Percentiles rank a stretch among this genome's conserved stretches.
Evolutionary conservation across 1,140 invertebrate genomes (phyloP).

Genomic region (Tigriopus japonicus): DNA sequence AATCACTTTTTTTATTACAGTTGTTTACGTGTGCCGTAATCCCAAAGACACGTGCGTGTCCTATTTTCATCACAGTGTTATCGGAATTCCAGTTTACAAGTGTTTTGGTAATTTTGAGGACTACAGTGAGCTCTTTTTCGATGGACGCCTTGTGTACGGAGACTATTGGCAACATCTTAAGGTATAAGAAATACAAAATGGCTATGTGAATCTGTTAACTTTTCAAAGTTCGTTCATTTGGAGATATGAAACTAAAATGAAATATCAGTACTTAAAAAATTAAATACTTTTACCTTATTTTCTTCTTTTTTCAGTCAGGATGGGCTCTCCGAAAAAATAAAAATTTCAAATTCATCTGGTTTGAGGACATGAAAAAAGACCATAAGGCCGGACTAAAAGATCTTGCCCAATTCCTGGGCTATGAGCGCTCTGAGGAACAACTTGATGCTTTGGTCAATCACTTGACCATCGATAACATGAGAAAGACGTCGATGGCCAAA

Average conservation of each 20-base stretch:
- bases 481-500: neutral
- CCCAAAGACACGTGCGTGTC: slow-evolving; percentile 85
- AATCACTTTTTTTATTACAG: no score
- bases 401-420: neutral
- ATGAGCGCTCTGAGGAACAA: neutral
- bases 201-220: no score
- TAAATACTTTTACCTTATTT: neutral
- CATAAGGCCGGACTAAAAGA: neutral
- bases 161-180: no score
- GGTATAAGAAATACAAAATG: no score
- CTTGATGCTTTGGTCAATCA: neutral
- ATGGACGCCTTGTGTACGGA: no score
- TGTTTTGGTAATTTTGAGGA: slow-evolving; percentile 15
- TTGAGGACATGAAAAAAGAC: neutral
- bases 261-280: neutral
- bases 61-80: slow-evolving; percentile 23
- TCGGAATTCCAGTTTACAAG: slow-evolving; percentile 14
- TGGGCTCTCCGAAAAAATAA: neutral
- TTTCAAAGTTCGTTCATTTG: no score
- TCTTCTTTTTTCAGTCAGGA: neutral
- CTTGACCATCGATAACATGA: neutral
- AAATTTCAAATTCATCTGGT: neutral
- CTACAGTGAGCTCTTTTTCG: neutral
- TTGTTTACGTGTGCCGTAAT: slow-evolving; percentile 75
- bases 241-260: slow-evolving; percentile 16